Evolutionary conservation across 1,140 invertebrate genomes (phyloP), one percentile per base, ranked within the genome.

Genomic region (Drosophila prosaltans): DNA sequence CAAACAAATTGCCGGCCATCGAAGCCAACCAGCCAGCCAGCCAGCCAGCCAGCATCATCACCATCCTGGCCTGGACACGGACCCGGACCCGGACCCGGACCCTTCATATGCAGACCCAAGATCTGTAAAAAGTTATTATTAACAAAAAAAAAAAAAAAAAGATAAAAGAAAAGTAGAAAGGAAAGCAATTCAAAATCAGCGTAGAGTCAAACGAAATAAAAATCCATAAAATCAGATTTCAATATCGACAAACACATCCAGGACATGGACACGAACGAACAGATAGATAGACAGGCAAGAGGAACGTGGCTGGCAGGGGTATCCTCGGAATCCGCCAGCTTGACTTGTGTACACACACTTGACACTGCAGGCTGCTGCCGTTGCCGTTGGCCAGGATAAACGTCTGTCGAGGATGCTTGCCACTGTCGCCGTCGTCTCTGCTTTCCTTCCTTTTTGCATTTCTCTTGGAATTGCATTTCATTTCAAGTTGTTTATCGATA

Each of bases 221-320:
- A 89, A 89, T 78, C 81, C 84, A 89, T 84, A 89, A 89, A 89
- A 89, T 89, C 84, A 78, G 78, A 88, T 84, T 89, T 89, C 84
- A 89, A 84, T 89, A 89, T 80, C 80, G 78, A 81, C 77, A 77
- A 83, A 80, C 21, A 24, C 8, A 51, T 21, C 24, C 45, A 24
- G 21, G 72, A 82, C 84, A 89, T 67, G 76, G 63, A 70, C 28
- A 36, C 32, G 6, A 36, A 36, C 32, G 32, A 7, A 51, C 67
- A 9, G 24, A 10, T 3, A 55, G 28, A 16, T 36, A 36, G 58
- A 62, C 45, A 65, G 21, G 10, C 7, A 51, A 2, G 45, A 24
- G 45, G 32, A 36, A 36, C 2, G 6, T n/a, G 45, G 6, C 8
- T 48, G 21, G 45, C 3, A 51, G 32, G 32, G 6, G 32, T 2